Conservation (phyloP, 2,888 invertebrate species). For the Epinotia ramella region DNA sequence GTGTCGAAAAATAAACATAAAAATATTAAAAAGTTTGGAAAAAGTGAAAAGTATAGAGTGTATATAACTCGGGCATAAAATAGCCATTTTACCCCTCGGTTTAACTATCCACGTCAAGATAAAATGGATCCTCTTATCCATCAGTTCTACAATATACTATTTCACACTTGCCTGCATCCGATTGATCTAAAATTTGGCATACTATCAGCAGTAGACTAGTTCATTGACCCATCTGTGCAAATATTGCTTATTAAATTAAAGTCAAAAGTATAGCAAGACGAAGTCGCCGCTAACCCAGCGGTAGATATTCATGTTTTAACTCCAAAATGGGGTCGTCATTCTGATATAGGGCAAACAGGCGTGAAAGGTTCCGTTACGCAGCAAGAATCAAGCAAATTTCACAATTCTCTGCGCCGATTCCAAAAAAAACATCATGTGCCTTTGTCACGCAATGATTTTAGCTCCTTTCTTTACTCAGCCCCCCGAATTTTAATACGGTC, state of each 20-base stretch:
- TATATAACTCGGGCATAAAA: no score
- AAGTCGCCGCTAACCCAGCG: background rate
- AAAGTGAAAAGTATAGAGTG: no score
- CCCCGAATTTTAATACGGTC: slow-evolving; percentile 24
- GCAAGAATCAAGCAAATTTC: slow-evolving; percentile 29
- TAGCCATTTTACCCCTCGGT: no score
- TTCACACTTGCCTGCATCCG: no score
- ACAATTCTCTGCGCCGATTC: slow-evolving; percentile 4
- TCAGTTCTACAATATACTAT: no score
- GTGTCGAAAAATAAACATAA: no score
- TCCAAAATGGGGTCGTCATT: slow-evolving; percentile 27
- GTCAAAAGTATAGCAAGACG: background rate
- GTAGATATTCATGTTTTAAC: slow-evolving; percentile 2
- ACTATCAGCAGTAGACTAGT: no score
- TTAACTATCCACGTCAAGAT: no score
- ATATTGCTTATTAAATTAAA: background rate
- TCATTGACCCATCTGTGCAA: no score
- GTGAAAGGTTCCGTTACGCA: slow-evolving; percentile 32
- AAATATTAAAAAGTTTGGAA: no score
- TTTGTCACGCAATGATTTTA: background rate
- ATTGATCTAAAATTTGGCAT: no score
- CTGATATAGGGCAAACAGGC: slow-evolving; percentile 32
- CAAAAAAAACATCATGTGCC: background rate
- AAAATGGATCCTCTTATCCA: no score
- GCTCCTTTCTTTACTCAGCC: background rate